Conservation (phyloP, 2,113 vertebrate species). For the Cynoglossus semilaevis region DNA sequence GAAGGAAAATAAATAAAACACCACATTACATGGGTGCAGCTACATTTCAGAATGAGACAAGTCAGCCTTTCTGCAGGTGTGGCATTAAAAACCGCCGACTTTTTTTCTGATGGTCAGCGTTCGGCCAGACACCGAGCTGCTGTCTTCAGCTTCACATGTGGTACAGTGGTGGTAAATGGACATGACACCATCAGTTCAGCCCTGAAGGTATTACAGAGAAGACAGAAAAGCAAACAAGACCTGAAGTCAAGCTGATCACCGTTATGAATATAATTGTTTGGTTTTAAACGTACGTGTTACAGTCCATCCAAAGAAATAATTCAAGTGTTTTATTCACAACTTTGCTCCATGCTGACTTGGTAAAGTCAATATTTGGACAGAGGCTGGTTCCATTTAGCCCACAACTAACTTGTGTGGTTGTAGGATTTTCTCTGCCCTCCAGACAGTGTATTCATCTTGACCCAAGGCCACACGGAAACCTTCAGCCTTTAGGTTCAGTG, state of each 20-base stretch:
- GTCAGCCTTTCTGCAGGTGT: conserved; percentile 43
- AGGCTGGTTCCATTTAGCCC: conserved; percentile 27
- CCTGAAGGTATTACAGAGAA: conserved; percentile 9
- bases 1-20: conserved; percentile 2
- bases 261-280: neutral
- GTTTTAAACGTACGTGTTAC: neutral
- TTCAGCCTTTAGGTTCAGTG: conserved; percentile 23
- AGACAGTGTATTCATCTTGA: conserved; percentile 34
- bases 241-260: neutral
- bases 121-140: conserved; percentile 11
- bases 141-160: conserved; percentile 33
- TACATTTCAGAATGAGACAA: conserved; percentile 4
- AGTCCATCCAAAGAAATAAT: neutral
- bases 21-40: neutral
- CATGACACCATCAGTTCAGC: no score
- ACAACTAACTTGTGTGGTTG: conserved; percentile 34
- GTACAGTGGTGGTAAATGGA: conserved; percentile 29
- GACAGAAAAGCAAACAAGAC: conserved; percentile 2
- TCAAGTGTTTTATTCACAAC: conserved; percentile 59
- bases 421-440: conserved; percentile 42
- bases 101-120: neutral
- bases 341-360: conserved; percentile 40
- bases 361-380: conserved; percentile 63
- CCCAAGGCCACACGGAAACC: conserved; percentile 35
- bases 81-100: neutral